phyloP scores from a whole-genome alignment of 2,113 vertebrate species.

The Thermophis baileyi region DNA sequence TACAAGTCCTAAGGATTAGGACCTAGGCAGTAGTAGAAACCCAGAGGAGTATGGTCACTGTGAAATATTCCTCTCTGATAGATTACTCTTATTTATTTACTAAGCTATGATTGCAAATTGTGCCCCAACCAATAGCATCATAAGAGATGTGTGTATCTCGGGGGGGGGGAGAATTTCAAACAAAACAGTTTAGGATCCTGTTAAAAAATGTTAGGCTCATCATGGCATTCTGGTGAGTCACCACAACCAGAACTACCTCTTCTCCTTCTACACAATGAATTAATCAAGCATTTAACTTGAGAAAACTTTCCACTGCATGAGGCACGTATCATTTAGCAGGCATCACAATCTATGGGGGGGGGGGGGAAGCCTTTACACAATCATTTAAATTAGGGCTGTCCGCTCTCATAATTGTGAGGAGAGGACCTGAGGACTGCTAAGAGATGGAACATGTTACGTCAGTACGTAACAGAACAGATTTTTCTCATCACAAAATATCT shows the following conservation, averaged over 20 bases:
- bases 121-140: not conserved
- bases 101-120: not conserved
- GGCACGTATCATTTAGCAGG: not conserved
- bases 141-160: not conserved
- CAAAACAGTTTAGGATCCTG: not conserved
- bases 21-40: not conserved
- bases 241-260: not conserved
- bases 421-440: not conserved
- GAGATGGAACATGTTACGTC: no score
- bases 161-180: not conserved
- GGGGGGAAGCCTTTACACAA: not conserved
- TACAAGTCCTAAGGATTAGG: not conserved
- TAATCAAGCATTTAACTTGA: not conserved
- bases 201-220: not conserved
- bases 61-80: not conserved
- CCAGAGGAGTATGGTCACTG: not conserved
- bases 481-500: not conserved
- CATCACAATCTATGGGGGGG: not conserved
- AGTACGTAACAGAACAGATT: no score
- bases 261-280: not conserved
- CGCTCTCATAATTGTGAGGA: not conserved
- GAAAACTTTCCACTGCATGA: not conserved
- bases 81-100: not conserved
- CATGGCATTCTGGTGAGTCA: not conserved
- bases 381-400: not conserved